phyloP scores from a whole-genome alignment of 2,797 vertebrate species.

The Chrysocyon brachyurus region DNA sequence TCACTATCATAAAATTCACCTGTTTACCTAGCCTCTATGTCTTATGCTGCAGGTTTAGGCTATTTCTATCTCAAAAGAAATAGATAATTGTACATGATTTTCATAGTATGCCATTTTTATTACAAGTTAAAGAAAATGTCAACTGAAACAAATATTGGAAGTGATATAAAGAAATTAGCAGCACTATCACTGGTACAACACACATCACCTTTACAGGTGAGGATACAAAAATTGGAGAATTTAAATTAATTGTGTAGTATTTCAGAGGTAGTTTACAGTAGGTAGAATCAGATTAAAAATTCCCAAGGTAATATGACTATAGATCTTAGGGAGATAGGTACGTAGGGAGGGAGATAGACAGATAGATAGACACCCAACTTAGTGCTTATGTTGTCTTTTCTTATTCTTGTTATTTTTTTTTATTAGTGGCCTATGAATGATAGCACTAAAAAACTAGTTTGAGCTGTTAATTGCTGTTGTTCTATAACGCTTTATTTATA shows the following conservation, averaged over 20 bases:
- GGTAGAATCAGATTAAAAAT: neutral
- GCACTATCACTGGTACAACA: neutral
- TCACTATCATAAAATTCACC: neutral
- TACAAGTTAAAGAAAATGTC: constrained; percentile 49
- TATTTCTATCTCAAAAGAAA: neutral
- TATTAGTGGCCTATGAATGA: neutral
- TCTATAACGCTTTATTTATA: constrained; percentile 63
- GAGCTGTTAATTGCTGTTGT: constrained; percentile 56
- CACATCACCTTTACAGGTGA: neutral
- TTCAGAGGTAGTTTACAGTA: neutral
- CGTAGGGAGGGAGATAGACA: neutral
- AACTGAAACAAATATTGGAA: constrained; percentile 9
- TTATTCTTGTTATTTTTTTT: neutral
- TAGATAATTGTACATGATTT: neutral
- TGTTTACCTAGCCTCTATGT: neutral
- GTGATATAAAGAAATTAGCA: constrained; percentile 57
- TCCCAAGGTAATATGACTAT: neutral
- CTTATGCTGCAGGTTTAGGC: neutral
- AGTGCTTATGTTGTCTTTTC: neutral
- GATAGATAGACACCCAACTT: neutral
- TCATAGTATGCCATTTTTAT: constrained; percentile 1
- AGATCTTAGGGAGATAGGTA: neutral
- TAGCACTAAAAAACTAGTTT: constrained; percentile 15
- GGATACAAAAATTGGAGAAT: neutral
- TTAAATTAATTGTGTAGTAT: neutral